Percentiles rank a stretch among this genome's conserved stretches.
Evolutionary conservation across 1,140 invertebrate species (phyloP).

Genomic region (Palaemon carinicauda): DNA sequence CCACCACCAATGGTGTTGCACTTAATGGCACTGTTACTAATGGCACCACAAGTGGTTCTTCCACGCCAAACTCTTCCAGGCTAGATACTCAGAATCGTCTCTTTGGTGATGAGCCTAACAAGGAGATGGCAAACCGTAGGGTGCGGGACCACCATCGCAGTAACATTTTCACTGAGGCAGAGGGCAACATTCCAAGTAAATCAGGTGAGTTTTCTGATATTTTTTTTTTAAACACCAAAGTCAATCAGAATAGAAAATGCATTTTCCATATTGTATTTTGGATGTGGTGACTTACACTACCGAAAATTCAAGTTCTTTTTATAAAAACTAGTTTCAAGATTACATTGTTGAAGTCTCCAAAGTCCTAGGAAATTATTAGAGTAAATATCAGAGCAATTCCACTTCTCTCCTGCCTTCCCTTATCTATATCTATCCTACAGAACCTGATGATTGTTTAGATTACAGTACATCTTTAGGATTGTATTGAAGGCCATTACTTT

Average conservation of each 20-base stretch:
- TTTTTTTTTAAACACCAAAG: too few relatives aligned
- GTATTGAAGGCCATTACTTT: too few relatives aligned
- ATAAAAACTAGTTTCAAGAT: too few relatives aligned
- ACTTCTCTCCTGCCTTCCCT: too few relatives aligned
- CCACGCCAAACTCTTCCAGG: not conserved
- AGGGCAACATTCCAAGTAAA: not conserved
- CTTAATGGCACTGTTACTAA: slow-evolving; percentile 5
- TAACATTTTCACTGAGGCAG: slow-evolving; percentile 18
- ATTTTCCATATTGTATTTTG: not conserved
- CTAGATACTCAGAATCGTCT: slow-evolving; percentile 37
- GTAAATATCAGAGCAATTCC: too few relatives aligned
- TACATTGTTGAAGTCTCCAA: too few relatives aligned
- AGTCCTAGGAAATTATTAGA: too few relatives aligned
- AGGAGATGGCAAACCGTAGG: not conserved
- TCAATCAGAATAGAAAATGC: not conserved
- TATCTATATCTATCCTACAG: too few relatives aligned
- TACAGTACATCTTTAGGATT: too few relatives aligned
- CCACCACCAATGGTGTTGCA: slow-evolving; percentile 10
- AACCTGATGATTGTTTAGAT: too few relatives aligned
- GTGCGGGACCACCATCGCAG: slow-evolving; percentile 40
- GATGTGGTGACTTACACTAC: too few relatives aligned
- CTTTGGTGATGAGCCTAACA: slow-evolving; percentile 19
- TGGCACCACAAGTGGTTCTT: slow-evolving; percentile 5
- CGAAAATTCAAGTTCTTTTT: too few relatives aligned
- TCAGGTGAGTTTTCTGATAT: slow-evolving; percentile 1